Conservation (phyloP, 2,888 invertebrate genomes). For the Xestobium rufovillosum region DNA sequence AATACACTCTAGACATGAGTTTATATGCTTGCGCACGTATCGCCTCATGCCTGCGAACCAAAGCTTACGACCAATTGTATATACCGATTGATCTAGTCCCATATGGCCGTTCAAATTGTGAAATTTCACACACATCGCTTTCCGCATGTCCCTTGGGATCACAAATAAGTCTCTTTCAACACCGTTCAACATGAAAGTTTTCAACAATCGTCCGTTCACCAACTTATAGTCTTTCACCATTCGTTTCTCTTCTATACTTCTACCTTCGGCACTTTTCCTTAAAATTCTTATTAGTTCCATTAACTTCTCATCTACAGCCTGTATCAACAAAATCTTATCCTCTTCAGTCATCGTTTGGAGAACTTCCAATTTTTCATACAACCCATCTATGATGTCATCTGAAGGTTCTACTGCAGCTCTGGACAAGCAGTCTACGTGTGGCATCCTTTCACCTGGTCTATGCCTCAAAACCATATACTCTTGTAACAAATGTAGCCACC, state of each 20-base stretch:
- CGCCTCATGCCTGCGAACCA: too few relatives aligned
- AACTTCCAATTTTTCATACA: neutral
- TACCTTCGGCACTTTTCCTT: too few relatives aligned
- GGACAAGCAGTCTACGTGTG: constrained; percentile 17
- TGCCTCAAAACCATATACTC: constrained; percentile 14
- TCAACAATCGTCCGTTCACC: constrained; percentile 5
- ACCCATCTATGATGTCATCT: neutral
- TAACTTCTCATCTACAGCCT: too few relatives aligned
- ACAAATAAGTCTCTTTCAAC: constrained; percentile 5
- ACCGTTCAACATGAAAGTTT: constrained; percentile 4
- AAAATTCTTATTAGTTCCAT: too few relatives aligned
- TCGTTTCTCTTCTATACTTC: too few relatives aligned
- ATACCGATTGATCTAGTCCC: too few relatives aligned
- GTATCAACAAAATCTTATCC: constrained; percentile 1
- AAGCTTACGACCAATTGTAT: too few relatives aligned
- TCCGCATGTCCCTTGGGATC: constrained; percentile 8
- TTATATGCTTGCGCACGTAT: too few relatives aligned
- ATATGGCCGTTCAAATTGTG: constrained; percentile 16
- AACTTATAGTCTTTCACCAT: constrained; percentile 12
- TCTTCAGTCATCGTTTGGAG: neutral
- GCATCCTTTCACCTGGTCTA: constrained; percentile 13
- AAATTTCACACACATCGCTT: constrained; percentile 4
- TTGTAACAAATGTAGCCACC: constrained; percentile 15
- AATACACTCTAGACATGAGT: too few relatives aligned
- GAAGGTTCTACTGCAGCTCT: constrained; percentile 7